Base-by-base conservation (phyloP, 2,797 vertebrate genomes). In the Serranus cabrilla region DNA sequence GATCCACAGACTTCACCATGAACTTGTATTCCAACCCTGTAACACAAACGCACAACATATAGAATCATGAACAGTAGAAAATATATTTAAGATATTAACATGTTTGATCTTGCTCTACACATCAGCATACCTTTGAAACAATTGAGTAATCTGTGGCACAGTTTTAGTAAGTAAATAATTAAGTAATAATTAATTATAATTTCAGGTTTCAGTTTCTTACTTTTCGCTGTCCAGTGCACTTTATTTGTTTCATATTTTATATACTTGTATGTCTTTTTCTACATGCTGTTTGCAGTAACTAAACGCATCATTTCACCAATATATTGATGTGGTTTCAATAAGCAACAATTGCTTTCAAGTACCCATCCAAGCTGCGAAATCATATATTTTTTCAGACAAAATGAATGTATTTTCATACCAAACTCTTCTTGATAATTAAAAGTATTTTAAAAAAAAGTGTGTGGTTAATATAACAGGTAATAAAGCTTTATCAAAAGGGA, bases 11-110 rank as follows among this genome's bases (percentile, higher is more conserved):
- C 78, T 89, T 93, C 21, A 94, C 90, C 18, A 75, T 79, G 42
- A 92, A 76, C 54, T 89, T 91, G 75, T 93, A 89, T 65, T 94
- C 91, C 80, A 92, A 79, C 21, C 93, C 95, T 95, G 76, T 1
- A 74, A 43, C n/a, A 66, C 21, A 75, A 50, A 71, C n/a, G 50
- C 5, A 72, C 9, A 65, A 34, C 6, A 34, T 34, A 27, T 12
- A 43, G 14, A 37, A 20, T 17, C 16, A 67, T 14, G 1, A 21
- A 37, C 47, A 34, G 5, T 6, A 7, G 34, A 34, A 34, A 34
- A 34, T 34, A 34, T 34, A 8, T 34, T 34, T 34, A 9, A 34
- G 40, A 13, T 14, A 13, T 42, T 42, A 42, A 13, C 3, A n/a
- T 45, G 10, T 18, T 50, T 3, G 3, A 11, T 52, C 5, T 56